phyloP scores from a whole-genome alignment of 1,140 invertebrate species.

The Microvelia longipes region DNA sequence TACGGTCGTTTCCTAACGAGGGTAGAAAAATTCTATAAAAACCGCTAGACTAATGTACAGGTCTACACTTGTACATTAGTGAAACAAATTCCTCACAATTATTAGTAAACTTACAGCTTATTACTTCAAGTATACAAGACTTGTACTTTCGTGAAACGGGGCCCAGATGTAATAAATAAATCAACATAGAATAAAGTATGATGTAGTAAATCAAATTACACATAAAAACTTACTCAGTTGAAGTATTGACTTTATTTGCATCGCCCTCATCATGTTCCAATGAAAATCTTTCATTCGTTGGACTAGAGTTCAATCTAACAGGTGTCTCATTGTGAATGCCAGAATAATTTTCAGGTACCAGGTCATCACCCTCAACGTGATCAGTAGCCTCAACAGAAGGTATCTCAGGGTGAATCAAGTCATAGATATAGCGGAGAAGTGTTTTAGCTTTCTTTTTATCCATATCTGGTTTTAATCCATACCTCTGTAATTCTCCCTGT shows the following conservation, averaged over 20 bases:
- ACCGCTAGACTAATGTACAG: too few relatives aligned
- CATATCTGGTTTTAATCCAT: conserved; percentile 7
- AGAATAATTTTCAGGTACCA: neutral
- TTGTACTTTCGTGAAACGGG: too few relatives aligned
- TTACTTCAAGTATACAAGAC: too few relatives aligned
- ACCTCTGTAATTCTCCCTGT: conserved; percentile 6
- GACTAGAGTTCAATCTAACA: neutral
- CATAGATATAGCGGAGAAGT: conserved; percentile 8
- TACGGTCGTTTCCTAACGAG: too few relatives aligned
- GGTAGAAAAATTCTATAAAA: too few relatives aligned
- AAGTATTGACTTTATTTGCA: neutral
- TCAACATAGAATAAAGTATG: too few relatives aligned
- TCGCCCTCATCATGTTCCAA: neutral
- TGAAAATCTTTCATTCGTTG: too few relatives aligned
- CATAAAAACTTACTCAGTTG: neutral
- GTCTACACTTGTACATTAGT: too few relatives aligned
- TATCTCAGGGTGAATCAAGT: conserved; percentile 5
- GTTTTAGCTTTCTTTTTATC: neutral
- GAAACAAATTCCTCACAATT: too few relatives aligned
- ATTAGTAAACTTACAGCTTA: too few relatives aligned
- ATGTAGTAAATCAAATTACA: too few relatives aligned
- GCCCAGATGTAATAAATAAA: too few relatives aligned
- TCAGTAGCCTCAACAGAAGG: neutral
- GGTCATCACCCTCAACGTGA: neutral
- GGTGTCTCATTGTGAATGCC: neutral